Evolutionary conservation across 92 coral and sea anemone genomes (phyloP), one percentile per base, ranked within the genome.

Genomic region (Zoanthus sociatus): DNA sequence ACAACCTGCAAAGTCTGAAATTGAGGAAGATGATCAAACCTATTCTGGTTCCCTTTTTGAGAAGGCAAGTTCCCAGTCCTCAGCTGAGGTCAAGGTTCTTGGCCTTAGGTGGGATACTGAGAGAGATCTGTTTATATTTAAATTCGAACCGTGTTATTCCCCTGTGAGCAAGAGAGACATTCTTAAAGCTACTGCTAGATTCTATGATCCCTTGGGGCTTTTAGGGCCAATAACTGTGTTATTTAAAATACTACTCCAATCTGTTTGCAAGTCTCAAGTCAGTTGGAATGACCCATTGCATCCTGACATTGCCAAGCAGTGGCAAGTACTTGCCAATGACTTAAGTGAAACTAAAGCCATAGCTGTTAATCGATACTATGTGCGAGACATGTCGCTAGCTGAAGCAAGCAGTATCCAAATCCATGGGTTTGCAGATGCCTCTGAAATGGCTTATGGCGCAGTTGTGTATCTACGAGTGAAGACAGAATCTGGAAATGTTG

Each of bases 401-500:
- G 84, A 84, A 16, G 48, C 78, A 12, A n/a, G 11, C 50, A 85
- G 85, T 63, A 76, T 73, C 51, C 83, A 87, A 47, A 83, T 92
- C 71, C 91, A 89, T 87, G 92, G 92, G 4, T 92, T 87, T 70
- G 81, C 88, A 5, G 94, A 92, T 47, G 94, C 91, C 16, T 93
- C 94, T 30, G 74, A 67, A 11, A 78, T 71, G 77, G 96, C 94
- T 9, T 93, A 93, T 71, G 93, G 87, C 20, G 93, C 90, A 8
- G 64, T 56, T 66, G 71, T 66, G 71, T 66, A 66, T 66, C 18
- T 66, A 66, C 6, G 71, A 66, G 71, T 66, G 8, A 18, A 66
- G 11, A 66, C 71, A 16, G 71, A 16, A 1, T 66, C 71, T 17
- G 71, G 71, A 66, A 66, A 66, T 66, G 71, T 66, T 66, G 71